Evolutionary conservation across 1,140 invertebrate species (phyloP).

Genomic region (Drosophila bocki): DNA sequence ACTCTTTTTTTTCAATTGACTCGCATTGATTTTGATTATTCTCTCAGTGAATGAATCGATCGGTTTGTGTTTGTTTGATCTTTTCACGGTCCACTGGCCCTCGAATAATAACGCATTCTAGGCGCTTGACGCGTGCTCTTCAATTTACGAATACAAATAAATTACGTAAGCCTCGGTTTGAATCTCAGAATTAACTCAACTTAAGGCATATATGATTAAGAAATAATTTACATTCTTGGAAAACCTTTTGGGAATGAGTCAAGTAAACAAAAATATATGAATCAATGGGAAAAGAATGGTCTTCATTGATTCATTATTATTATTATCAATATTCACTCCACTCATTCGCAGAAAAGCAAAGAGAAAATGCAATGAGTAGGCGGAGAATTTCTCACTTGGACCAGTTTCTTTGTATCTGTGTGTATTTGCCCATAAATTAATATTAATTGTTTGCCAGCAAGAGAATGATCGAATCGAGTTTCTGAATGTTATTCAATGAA

Average conservation of each 20-base stretch:
- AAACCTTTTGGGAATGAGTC: neutral
- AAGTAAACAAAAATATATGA: slow-evolving; percentile 10
- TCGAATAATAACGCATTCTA: slow-evolving; percentile 22
- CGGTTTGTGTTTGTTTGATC: slow-evolving; percentile 25
- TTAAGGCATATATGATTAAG: neutral
- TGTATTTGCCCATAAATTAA: slow-evolving; percentile 56
- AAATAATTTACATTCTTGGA: neutral
- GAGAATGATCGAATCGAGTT: slow-evolving; percentile 58
- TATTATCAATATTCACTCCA: slow-evolving; percentile 16
- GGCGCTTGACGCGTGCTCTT: slow-evolving; percentile 63
- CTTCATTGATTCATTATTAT: slow-evolving; percentile 9
- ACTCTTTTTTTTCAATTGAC: slow-evolving; percentile 64
- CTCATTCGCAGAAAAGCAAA: neutral
- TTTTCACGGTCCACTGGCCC: slow-evolving; percentile 64
- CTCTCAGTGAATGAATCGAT: slow-evolving; percentile 10
- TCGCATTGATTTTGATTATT: slow-evolving; percentile 78
- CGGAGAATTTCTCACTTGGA: slow-evolving; percentile 18
- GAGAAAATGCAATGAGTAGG: slow-evolving; percentile 41
- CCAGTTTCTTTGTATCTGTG: slow-evolving; percentile 47
- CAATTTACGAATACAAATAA: slow-evolving; percentile 50
- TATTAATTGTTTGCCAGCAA: slow-evolving; percentile 66
- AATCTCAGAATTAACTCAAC: neutral
- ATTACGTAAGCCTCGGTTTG: slow-evolving; percentile 41
- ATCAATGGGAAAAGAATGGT: slow-evolving; percentile 32
- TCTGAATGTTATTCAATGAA: slow-evolving; percentile 34